phyloP scores from a whole-genome alignment of 2,113 vertebrate species.

The Lipophrys pholis region DNA sequence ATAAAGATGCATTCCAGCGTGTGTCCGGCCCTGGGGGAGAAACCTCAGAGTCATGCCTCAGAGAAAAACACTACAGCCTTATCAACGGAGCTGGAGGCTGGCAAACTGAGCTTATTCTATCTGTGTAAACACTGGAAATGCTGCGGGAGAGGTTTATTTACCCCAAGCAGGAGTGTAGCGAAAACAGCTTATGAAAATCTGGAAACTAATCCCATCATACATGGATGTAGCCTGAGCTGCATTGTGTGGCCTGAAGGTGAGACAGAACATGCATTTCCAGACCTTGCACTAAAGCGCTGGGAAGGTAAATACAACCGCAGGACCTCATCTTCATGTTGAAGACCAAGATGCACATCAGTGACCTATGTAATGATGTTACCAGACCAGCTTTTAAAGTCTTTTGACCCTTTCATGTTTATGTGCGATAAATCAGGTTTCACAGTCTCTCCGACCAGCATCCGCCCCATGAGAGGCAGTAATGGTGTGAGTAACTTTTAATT shows the following conservation, averaged over 20 bases:
- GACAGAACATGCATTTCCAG: constrained; percentile 1
- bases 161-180: neutral
- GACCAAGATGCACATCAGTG: constrained; percentile 23
- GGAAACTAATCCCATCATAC: constrained; percentile 16
- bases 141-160: constrained; percentile 31
- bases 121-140: constrained; percentile 27
- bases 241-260: neutral
- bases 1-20: constrained; percentile 43
- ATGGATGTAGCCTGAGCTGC: constrained; percentile 2
- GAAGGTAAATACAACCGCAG: neutral
- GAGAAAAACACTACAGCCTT: constrained; percentile 37
- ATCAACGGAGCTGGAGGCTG: constrained; percentile 50
- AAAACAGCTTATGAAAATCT: constrained; percentile 14
- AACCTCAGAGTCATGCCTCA: constrained; percentile 14
- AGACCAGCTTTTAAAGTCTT: constrained; percentile 47
- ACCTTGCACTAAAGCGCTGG: no score
- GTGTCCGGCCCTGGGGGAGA: neutral
- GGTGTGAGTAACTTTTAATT: constrained; percentile 19
- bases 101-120: constrained; percentile 29
- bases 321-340: constrained; percentile 13
- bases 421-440: constrained; percentile 57
- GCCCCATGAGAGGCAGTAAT: constrained; percentile 13
- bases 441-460: constrained; percentile 9
- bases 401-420: constrained; percentile 49
- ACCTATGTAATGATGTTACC: constrained; percentile 54